Percentiles rank a stretch among this genome's conserved stretches.
phyloP scores from a whole-genome alignment of 2,888 invertebrate genomes.

The Cheilosia impressa region DNA sequence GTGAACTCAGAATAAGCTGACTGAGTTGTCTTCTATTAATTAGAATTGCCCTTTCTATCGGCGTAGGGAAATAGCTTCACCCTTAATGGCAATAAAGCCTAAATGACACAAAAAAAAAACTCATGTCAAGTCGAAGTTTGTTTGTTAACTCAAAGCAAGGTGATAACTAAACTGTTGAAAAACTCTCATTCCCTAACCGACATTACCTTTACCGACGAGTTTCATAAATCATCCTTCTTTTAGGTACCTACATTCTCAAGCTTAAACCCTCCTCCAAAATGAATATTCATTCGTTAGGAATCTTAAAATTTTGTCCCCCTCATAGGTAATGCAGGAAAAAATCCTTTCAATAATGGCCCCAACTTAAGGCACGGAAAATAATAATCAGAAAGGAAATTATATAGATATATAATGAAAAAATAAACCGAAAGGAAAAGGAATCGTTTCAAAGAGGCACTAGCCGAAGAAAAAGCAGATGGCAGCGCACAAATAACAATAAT shows the following conservation, averaged over 20 bases:
- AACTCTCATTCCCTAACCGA: too few species aligned
- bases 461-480: slow-evolving; percentile 48
- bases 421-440: background rate
- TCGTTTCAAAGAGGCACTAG: slow-evolving; percentile 36
- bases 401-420: slow-evolving; percentile 12
- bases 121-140: too few species aligned
- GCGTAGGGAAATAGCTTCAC: too few species aligned
- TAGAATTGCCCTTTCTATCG: too few species aligned
- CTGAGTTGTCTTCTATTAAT: too few species aligned
- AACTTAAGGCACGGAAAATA: background rate
- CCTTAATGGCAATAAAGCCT: too few species aligned
- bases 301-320: slow-evolving; percentile 15
- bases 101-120: too few species aligned
- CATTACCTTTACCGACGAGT: too few species aligned
- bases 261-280: background rate
- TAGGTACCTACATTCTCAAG: background rate
- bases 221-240: background rate
- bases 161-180: too few species aligned
- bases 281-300: slow-evolving; percentile 15
- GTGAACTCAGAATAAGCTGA: too few species aligned
- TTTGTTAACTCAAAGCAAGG: too few species aligned
- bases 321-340: slow-evolving; percentile 3
- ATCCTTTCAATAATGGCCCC: slow-evolving; percentile 17
- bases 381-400: slow-evolving; percentile 26
- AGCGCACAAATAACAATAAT: slow-evolving; percentile 56